A percentile compares a stretch with the other conserved stretches of the same genome.
phyloP scores from a whole-genome alignment of 1,140 invertebrate species.

The Zaprionus camerounensis region DNA sequence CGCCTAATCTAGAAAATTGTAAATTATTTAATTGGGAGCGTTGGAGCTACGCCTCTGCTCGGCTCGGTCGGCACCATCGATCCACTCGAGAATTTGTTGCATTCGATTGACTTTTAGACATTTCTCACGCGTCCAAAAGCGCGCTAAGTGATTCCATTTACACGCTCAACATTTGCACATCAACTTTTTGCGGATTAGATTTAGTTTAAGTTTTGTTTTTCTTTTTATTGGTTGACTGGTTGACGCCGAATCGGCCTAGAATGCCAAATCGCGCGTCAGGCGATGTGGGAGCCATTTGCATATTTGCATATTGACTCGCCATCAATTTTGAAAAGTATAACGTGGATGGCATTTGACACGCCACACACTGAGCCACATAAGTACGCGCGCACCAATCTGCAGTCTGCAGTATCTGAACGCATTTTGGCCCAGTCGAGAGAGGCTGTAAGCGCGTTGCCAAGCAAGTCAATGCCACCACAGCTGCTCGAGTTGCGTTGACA shows the following conservation, averaged over 20 bases:
- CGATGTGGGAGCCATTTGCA: slow-evolving; percentile 50
- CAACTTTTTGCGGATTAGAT: slow-evolving; percentile 37
- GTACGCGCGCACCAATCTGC: neutral
- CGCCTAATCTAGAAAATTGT: slow-evolving; percentile 53
- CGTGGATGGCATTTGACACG: slow-evolving; percentile 42
- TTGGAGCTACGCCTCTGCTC: slow-evolving; percentile 45
- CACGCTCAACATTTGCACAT: slow-evolving; percentile 33
- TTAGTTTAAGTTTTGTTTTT: slow-evolving; percentile 10
- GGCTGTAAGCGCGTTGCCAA: slow-evolving; percentile 2
- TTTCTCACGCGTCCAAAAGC: slow-evolving; percentile 46
- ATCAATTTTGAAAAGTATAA: slow-evolving; percentile 41
- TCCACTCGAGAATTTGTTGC: slow-evolving; percentile 35
- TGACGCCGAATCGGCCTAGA: slow-evolving; percentile 35
- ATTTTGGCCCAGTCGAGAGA: slow-evolving; percentile 26
- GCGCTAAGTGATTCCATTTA: slow-evolving; percentile 35
- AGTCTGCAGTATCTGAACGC: slow-evolving; percentile 18
- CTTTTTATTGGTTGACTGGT: slow-evolving; percentile 19
- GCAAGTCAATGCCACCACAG: slow-evolving; percentile 40
- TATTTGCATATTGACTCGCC: slow-evolving; percentile 20
- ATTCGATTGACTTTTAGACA: slow-evolving; percentile 47
- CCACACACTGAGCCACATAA: neutral
- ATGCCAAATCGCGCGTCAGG: slow-evolving; percentile 18
- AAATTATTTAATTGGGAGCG: slow-evolving; percentile 53
- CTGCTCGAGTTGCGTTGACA: slow-evolving; percentile 32
- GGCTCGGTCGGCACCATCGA: neutral